Base-by-base conservation (phyloP, 2,797 vertebrate genomes). In the Chromis chromis region DNA sequence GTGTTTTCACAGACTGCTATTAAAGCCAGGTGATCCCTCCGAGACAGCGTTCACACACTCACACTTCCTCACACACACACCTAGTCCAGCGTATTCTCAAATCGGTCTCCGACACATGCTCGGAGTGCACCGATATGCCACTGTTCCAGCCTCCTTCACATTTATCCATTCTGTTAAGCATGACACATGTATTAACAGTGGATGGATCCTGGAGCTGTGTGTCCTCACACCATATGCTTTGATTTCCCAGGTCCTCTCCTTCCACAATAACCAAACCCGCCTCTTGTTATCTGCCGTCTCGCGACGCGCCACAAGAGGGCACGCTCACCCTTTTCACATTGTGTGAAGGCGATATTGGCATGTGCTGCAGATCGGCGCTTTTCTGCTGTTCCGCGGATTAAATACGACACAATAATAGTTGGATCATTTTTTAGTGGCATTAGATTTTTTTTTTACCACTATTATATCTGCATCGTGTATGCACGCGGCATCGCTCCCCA, bases 101-200 rank as follows among this genome's bases (percentile, higher is more conserved):
- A 86, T 88, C 82, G 55, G 78, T 85, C 89, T 78, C 80, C 73
- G 71, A 86, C 91, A 90, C 91, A 91, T 80, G 91, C 90, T 91
- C 86, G 52, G 79, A 83, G 89, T 88, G 92, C 90, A 90, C 88
- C 81, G 89, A 70, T 80, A 82, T 72, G 84, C 91, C 86, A 91
- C 94, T 93, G 92, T 94, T 92, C 89, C 87, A 76, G 86, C 88
- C 89, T 88, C 89, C 89, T 86, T 83, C 89, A 89, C 91, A 91
- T 94, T 94, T 92, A 95, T 93, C 92, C 92, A 88, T 94, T 93
- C 92, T 94, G 93, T 94, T 94, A 91, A 94, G 93, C 94, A 92
- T 93, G 92, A 93, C 93, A 93, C 93, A 86, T 91, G 91, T 93
- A 93, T 95, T 94, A 94, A 89, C 91, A 92, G 91, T 89, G 90